Evolutionary conservation across 2,888 invertebrate genomes (phyloP), one percentile per base, ranked within the genome.

Genomic region (Dryococelus australis): DNA sequence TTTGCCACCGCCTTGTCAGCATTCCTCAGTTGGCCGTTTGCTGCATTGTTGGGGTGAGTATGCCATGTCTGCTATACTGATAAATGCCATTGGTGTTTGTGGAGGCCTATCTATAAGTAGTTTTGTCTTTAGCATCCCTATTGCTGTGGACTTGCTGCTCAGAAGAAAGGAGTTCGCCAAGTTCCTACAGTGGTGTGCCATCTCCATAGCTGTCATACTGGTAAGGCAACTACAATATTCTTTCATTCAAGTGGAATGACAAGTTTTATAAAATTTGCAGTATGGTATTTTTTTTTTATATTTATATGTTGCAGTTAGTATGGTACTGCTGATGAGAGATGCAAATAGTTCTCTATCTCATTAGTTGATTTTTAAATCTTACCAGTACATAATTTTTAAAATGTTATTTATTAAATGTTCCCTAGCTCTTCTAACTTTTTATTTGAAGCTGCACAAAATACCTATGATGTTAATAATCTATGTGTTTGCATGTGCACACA

Each of bases 1-100:
- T 95, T 97, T 91, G 94, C 97, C 53, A 96, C 96, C 0, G 99
- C 99, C 0, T 94, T 97, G 53, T 97, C 98, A 51, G 94, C 97
- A 27, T 91, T 96, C 90, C 90, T 95, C 93, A 98, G 99, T 89
- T 99, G 99, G 99, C 99, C 99, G 0, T 99, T 99, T 94, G 98
- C 98, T 88, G 99, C 96, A 0, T 92, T 99, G n/a, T 93, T 99
- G 28, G 99, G 99, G 94, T 94, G 92, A 90, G 90, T 89, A 83
- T 51, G 16, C 24, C 26, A 20, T 20, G 65, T 65, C 65, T 47
- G 20, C 13, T 53, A 0, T 35, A 16, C 16, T 27, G 27, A 26
- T 13, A 26, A 80, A 10, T 80, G 24, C n/a, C 20, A 24, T 65
- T n/a, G n/a, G 24, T 16, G 20, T 65, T 65, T 20, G 20, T 65